Evolutionary conservation across 2,888 invertebrate genomes (phyloP), one percentile per base, ranked within the genome.

Genomic region (Scaptodrosophila latifasciaeformis): DNA sequence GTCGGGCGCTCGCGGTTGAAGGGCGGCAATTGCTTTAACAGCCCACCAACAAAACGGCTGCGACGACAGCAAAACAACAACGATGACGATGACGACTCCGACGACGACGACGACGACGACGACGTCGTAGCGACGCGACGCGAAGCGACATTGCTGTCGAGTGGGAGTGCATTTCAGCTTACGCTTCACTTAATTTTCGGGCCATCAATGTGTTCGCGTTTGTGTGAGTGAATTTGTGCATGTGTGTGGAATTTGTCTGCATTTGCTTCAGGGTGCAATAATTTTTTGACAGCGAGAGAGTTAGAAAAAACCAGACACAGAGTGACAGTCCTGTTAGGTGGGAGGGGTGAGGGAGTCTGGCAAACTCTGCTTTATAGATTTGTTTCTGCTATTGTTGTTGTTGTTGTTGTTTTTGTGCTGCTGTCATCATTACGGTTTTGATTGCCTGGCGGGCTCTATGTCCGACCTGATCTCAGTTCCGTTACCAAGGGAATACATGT

Each of bases 91-190:
- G 18, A 21, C 12, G 43, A 15, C 45, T 18, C 18, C 21, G 29
- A 5, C 17, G 44, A 37, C 27, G 19, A 30, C 10, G 46, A 30
- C 39, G 56, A 18, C 17, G 15, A 6, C 17, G 18, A 13, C 39
- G 17, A 3, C 39, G 18, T 39, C 18, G 12, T n/a, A n/a, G n/a
- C n/a, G n/a, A n/a, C n/a, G n/a, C n/a, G n/a, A n/a, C n/a, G n/a
- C n/a, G n/a, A n/a, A n/a, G n/a, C n/a, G n/a, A n/a, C n/a, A 27
- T 9, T 6, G 21, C 51, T 54, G 67, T 51, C 59, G 78, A 74
- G 75, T 75, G 81, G 80, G 81, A 80, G 75, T 80, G 81, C 75
- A 75, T 80, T 75, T 80, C 80, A 75, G 74, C 80, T 72, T 79
- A 76, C 80, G 80, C 77, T 74, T 72, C 79, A 74, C 80, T 72